These are phyloP conservation scores for Clarias platycephalus DNA, from an alignment of 2,797 vertebrate genomes.

Conservation along the genomic window DNA sequence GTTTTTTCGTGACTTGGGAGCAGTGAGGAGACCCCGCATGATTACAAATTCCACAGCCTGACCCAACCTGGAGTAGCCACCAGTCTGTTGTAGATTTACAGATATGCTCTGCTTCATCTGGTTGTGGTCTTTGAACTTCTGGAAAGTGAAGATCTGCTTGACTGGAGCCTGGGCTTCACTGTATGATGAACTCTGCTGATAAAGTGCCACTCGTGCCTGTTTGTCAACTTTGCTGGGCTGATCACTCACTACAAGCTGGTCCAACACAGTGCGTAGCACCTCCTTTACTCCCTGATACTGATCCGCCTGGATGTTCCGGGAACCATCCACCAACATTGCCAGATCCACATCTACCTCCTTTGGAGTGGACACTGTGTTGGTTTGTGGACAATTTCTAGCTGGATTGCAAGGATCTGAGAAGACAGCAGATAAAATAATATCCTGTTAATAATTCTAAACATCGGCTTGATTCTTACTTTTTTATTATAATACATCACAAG, in stretches of 20 bases:
- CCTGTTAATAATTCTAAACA: too few relatives aligned
- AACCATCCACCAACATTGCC: conserved; percentile 79
- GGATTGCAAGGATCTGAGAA: conserved; percentile 79
- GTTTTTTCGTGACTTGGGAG: conserved; percentile 60
- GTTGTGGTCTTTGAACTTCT: conserved; percentile 55
- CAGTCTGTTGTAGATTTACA: conserved; percentile 65
- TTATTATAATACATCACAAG: too few relatives aligned
- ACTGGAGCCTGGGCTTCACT: conserved; percentile 54
- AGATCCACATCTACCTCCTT: conserved; percentile 76
- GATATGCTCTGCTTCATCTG: conserved; percentile 74
- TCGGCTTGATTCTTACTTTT: too few relatives aligned
- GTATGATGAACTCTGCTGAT: conserved; percentile 72
- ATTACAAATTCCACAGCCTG: conserved; percentile 74
- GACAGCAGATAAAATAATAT: background rate
- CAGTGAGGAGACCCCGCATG: conserved; percentile 69
- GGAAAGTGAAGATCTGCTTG: conserved; percentile 74
- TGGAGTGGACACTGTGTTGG: conserved; percentile 45
- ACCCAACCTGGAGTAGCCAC: conserved; percentile 72
- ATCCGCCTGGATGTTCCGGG: conserved; percentile 66
- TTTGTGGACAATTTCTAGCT: conserved; percentile 61
- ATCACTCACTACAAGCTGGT: conserved; percentile 73
- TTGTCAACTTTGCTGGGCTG: conserved; percentile 54
- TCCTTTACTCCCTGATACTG: too few relatives aligned
- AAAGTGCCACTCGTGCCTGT: conserved; percentile 72
- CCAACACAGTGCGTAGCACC: conserved; percentile 58